A percentile compares a stretch with the other conserved stretches of the same genome.
Conservation (phyloP, 53 echinoderm and acorn worm genomes). For the Paracentrotus lividus region DNA sequence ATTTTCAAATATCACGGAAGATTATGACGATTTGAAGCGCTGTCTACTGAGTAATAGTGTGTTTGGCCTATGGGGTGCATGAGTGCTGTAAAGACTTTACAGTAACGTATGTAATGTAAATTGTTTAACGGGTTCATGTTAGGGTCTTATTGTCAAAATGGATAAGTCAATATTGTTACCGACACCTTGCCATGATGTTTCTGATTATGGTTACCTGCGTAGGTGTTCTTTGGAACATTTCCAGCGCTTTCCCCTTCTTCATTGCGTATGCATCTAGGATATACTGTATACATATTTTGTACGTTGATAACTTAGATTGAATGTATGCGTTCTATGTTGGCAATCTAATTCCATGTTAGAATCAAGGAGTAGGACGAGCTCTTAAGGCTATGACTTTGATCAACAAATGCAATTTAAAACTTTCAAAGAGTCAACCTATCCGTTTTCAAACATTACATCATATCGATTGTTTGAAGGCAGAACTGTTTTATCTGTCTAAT, state of each 20-base stretch:
- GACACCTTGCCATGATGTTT: neutral
- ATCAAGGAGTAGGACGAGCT: neutral
- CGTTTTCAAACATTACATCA: too few species aligned
- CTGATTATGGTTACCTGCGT: neutral
- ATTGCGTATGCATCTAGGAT: too few species aligned
- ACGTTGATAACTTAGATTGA: neutral
- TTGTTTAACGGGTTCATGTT: neutral
- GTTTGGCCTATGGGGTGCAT: neutral
- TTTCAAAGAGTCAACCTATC: too few species aligned
- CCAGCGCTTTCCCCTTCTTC: too few species aligned
- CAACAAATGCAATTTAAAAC: too few species aligned
- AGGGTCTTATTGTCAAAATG: neutral
- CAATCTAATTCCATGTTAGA: neutral
- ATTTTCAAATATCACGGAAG: neutral
- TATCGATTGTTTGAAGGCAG: too few species aligned
- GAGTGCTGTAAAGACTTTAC: neutral
- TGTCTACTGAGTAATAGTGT: neutral
- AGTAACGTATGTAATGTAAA: too few species aligned
- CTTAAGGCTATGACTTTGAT: neutral
- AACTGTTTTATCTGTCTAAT: too few species aligned
- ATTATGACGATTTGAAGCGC: neutral
- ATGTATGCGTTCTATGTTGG: neutral
- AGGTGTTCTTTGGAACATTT: neutral
- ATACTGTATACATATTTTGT: too few species aligned
- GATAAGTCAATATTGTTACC: neutral